Evolutionary conservation across 1,140 invertebrate genomes (phyloP), one percentile per base, ranked within the genome.

Genomic region (Hycleus cichorii): DNA sequence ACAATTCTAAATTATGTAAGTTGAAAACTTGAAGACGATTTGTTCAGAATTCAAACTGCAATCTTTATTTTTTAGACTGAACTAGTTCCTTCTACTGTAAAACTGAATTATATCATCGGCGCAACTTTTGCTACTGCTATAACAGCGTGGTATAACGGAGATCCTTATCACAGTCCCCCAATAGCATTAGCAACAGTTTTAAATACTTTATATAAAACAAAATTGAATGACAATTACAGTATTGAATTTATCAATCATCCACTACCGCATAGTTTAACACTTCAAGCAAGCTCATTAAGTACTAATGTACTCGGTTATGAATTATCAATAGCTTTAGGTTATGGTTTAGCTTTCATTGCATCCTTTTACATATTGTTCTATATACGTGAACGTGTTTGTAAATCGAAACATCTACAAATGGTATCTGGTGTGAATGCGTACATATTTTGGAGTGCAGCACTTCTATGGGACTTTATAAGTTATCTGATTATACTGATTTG

Each of bases 311-410:
- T 82, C 69, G 83, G 82, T 48, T 83, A 82, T 52, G 81, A 85
- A 59, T 71, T 85, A 56, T 78, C 83, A 8, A 80, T 82, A 47
- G 85, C 85, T 63, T 73, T 85, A 12, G 80, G 79, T 52, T 85
- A 85, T 67, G 80, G 81, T 63, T 82, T 85, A 80, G 79, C 82
- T 9, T 85, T 91, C 62, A 82, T 91, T 1, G 84, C 86, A 1
- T 81, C 88, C 0, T 87, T 87, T 62, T 86, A 88, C 63, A 78
- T 89, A 1, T 71, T 91, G 1, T 90, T 89, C 65, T 81, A 86
- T 3, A 74, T 85, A 3, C 77, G 79, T 63, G 84, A 86, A 76
- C 68, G 74, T 3, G 56, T 74, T 62, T 65, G 75, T 57, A 78
- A 81, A 65, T 79, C 82, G 3, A 86, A 86, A 68, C 84, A 86